Conservation (phyloP, 1,140 invertebrate genomes). For the Drosophila athabasca region DNA sequence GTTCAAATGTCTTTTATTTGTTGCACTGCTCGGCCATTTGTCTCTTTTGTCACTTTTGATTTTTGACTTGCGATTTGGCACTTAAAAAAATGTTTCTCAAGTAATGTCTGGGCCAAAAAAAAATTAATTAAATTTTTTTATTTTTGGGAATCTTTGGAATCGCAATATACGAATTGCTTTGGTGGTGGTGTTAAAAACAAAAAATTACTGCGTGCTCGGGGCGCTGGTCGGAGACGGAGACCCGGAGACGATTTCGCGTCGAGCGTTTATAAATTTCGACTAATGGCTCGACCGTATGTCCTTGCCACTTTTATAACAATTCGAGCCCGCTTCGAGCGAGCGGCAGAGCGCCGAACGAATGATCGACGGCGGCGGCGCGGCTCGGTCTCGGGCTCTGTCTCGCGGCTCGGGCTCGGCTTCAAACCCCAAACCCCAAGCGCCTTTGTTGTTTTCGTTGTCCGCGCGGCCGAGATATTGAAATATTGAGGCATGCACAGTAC, state of each 20-base stretch:
- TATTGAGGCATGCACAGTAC: no score
- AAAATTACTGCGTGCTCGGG: slow-evolving; percentile 44
- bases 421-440: neutral
- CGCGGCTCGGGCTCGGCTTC: slow-evolving; percentile 9
- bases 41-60: slow-evolving; percentile 40
- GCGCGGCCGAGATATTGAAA: no score
- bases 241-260: slow-evolving; percentile 83
- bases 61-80: slow-evolving; percentile 20
- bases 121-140: slow-evolving; percentile 12
- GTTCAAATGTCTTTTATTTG: slow-evolving; percentile 30
- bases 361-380: slow-evolving; percentile 61
- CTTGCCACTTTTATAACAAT: slow-evolving; percentile 84
- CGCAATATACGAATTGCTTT: slow-evolving; percentile 22
- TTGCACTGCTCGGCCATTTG: slow-evolving; percentile 53
- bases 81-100: slow-evolving; percentile 18
- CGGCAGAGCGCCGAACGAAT: slow-evolving; percentile 55
- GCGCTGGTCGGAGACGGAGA: slow-evolving; percentile 51
- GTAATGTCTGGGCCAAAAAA: slow-evolving; percentile 17
- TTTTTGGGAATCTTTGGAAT: slow-evolving; percentile 9
- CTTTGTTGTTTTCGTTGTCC: no score
- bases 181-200: slow-evolving; percentile 27
- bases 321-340: slow-evolving; percentile 69
- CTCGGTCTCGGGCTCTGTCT: slow-evolving; percentile 32
- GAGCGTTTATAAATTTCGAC: slow-evolving; percentile 83
- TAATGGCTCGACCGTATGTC: slow-evolving; percentile 83